Base-by-base conservation (phyloP, 1,140 invertebrate species). In the Pseudoatta argentina region DNA sequence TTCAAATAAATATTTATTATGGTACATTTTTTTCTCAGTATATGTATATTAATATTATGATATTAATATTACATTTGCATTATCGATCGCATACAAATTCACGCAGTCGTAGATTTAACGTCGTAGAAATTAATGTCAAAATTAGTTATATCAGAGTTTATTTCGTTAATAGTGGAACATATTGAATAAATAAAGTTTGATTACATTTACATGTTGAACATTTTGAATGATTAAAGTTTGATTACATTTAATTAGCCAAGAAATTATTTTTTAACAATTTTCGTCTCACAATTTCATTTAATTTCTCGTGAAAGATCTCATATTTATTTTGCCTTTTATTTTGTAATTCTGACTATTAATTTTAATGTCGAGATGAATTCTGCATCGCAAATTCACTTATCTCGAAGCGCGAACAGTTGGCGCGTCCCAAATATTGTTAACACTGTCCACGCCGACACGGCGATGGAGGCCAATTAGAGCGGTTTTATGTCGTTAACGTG, bases 381-480 rank as follows among this genome's bases (percentile, higher is more conserved):
- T 16, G 16, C 21, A 18, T 53, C 34, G 55, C 10, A 72, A 73
- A 88, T 79, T 57, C 61, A 63, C 55, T 57, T 67, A 44, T 27
- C 3, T 27, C 18, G 4, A 77, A n/a, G 59, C 55, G 57, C 69
- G 67, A 72, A 72, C n/a, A 69, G 51, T 18, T 39, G n/a, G 27
- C 82, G 30, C 86, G 48, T 87, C 55, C 82, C 72, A 86, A 18
- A 51, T 39, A 6, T 72, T 66, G 55, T 85, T 87, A 44, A 85
- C 63, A 57, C 53, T 69, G 64, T 14, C n/a, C 69, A 24, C 34
- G 55, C 48, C 39, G 21, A 5, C 51, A 61, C 21, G 6, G 5
- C 51, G 69, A 16, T 48, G 86, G 82, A 87, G 69, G 77, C 86
- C 87, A 87, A 90, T 89, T 89, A 90, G 87, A 89, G 69, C 30